Conservation (phyloP, 1,140 invertebrate genomes). For the Belonocnema kinseyi region DNA sequence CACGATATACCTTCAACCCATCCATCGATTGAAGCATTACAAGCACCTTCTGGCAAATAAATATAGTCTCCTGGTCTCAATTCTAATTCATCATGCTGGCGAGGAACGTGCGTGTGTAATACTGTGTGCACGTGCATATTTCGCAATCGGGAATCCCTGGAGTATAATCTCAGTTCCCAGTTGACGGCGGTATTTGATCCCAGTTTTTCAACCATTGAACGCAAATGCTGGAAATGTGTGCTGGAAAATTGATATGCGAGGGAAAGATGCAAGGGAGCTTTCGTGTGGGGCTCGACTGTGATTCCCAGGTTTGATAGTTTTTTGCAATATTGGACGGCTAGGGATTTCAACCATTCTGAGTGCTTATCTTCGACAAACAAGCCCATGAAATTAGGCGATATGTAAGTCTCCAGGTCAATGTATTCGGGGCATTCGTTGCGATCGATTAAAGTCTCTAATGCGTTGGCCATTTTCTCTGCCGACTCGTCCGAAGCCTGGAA, state of each 20-base stretch:
- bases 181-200: conserved; percentile 79
- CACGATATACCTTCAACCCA: conserved; percentile 93
- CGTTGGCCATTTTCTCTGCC: conserved; percentile 80
- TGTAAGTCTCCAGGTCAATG: conserved; percentile 86
- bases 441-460: conserved; percentile 82
- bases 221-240: conserved; percentile 83
- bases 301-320: conserved; percentile 85
- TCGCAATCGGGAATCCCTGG: conserved; percentile 84
- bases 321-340: conserved; percentile 86
- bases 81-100: conserved; percentile 89
- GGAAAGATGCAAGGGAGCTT: conserved; percentile 88
- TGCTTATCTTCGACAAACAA: conserved; percentile 88
- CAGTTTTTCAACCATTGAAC: conserved; percentile 84
- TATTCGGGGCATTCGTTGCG: conserved; percentile 79
- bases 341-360: conserved; percentile 84
- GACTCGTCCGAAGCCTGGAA: conserved; percentile 84
- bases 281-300: conserved; percentile 83
- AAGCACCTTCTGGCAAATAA: conserved; percentile 85
- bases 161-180: conserved; percentile 92
- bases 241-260: conserved; percentile 91
- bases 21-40: conserved; percentile 85
- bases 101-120: conserved; percentile 85
- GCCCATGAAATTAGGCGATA: conserved; percentile 91
- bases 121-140: conserved; percentile 87
- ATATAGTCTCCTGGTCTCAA: conserved; percentile 90